Evolutionary conservation across 2,888 invertebrate genomes (phyloP), one percentile per base, ranked within the genome.

Genomic region (Macaria notata): DNA sequence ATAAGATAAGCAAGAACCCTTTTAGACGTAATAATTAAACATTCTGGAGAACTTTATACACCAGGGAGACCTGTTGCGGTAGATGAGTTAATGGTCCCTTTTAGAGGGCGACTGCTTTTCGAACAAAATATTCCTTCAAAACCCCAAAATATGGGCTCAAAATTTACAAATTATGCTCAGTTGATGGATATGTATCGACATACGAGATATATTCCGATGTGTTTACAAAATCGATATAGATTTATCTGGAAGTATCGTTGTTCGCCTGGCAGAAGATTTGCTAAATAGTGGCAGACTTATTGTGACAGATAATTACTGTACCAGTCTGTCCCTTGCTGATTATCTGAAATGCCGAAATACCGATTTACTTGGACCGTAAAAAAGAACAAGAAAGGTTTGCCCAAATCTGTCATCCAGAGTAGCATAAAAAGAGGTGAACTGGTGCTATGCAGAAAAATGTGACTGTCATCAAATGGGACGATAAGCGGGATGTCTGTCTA

Each of bases 221-320:
- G 9, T 59, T 31, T n/a, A 57, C 4, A 60, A 61, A 49, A 54
- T 65, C 58, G 55, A 53, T 31, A 52, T 65, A 38, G 65, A 63
- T 61, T 56, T 59, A 31, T 54, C 61, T 42, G 62, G 60, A 42
- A 54, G 60, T 36, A 56, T 51, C 29, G 61, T 62, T 3, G 44
- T 63, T 5, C 43, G 64, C 9, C 46, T 64, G 8, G 53, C 54
- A 4, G 56, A 63, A 5, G 50, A 52, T 6, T 56, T 66, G 52
- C 33, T 64, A 9, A 9, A 66, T 58, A 59, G 9, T 9, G 66
- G 66, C 8, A 54, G 62, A 43, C 29, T 66, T 50, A 61, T 64
- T 9, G 44, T 66, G 29, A 56, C 63, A 36, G 66, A 64, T 33
- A 66, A 64, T 38, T 64, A 56, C 45, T 64, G 64, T 54, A 66